Evolutionary conservation across 2,888 invertebrate genomes (phyloP).

Genomic region (Papilio demoleus): DNA sequence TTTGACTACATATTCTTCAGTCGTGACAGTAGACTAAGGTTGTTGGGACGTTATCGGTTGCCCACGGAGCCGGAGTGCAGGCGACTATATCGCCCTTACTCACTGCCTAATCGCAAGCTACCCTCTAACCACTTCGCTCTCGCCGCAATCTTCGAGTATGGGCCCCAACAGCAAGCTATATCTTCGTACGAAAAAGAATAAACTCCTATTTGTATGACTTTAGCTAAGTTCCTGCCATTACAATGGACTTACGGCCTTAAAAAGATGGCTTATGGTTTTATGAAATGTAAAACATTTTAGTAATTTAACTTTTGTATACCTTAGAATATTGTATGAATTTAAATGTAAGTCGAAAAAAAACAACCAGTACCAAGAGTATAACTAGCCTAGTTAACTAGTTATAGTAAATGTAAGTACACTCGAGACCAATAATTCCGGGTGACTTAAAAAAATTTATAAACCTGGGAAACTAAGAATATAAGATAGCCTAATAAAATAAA

Average conservation of each 20-base stretch:
- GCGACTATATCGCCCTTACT: conserved; percentile 57
- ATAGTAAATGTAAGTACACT: no score
- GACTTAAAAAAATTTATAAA: no score
- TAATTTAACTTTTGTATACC: no score
- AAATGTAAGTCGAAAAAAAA: no score
- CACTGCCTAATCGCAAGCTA: conserved; percentile 88
- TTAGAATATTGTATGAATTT: no score
- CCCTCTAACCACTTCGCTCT: conserved; percentile 94
- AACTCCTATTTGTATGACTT: not conserved
- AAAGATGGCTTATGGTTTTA: no score
- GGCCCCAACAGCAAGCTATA: not conserved
- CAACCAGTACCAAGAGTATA: no score
- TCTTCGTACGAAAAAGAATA: not conserved
- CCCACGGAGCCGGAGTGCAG: conserved; percentile 85
- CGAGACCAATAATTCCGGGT: no score
- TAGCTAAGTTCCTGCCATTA: not conserved
- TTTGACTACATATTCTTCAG: conserved; percentile 94
- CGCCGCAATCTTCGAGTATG: conserved; percentile 87
- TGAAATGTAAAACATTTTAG: no score
- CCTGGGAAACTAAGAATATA: no score
- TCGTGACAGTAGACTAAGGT: conserved; percentile 68
- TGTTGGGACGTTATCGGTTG: conserved; percentile 86
- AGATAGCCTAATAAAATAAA: no score
- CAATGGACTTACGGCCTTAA: not conserved
- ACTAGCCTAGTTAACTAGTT: no score